A percentile compares a stretch with the other conserved stretches of the same genome.
Conservation (phyloP, 1,140 invertebrate genomes). For the Globodera ellingtonae region DNA sequence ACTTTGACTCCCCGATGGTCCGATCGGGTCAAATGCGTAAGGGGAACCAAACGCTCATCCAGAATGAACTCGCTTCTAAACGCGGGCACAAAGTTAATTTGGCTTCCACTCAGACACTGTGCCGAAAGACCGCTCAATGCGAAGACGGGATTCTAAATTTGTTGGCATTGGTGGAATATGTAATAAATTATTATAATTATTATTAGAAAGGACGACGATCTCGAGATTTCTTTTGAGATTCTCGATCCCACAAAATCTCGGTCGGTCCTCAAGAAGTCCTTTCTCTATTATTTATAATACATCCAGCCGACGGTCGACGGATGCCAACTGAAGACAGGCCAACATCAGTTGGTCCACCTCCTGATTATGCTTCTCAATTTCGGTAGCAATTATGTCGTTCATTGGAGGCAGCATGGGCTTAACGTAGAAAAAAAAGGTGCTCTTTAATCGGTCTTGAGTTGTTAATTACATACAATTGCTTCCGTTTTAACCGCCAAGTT, state of each 20-base stretch:
- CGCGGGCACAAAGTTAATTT: constrained; percentile 50
- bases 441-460: too few relatives aligned
- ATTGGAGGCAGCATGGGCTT: constrained; percentile 44
- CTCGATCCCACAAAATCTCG: too few relatives aligned
- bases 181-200: background rate
- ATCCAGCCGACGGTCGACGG: constrained; percentile 31
- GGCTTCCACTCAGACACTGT: constrained; percentile 28
- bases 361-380: constrained; percentile 45
- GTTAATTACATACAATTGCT: too few relatives aligned
- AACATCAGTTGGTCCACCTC: constrained; percentile 48
- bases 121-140: constrained; percentile 31
- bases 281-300: background rate
- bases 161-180: too few relatives aligned
- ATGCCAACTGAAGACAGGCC: constrained; percentile 48
- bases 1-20: constrained; percentile 59
- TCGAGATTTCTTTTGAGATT: too few relatives aligned
- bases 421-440: constrained; percentile 13
- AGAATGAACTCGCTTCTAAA: constrained; percentile 52
- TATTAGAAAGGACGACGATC: too few relatives aligned
- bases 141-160: constrained; percentile 48
- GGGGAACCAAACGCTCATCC: constrained; percentile 56
- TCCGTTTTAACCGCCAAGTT: constrained; percentile 3
- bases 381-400: constrained; percentile 37
- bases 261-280: too few relatives aligned
- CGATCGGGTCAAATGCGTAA: constrained; percentile 30